Conservation (phyloP, 2,888 invertebrate species). For the Boloria selene region DNA sequence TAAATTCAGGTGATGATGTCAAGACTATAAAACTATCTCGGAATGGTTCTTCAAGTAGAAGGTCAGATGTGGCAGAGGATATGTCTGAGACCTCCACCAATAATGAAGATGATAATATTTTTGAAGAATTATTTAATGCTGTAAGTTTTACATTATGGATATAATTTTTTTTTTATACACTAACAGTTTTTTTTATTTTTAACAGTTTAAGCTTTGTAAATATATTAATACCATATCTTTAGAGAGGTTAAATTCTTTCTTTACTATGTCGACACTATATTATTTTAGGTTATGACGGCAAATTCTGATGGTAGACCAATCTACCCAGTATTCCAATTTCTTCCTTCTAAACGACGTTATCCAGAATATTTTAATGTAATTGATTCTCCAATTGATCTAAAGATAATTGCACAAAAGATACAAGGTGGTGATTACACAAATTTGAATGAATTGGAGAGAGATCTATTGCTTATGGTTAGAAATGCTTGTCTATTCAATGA, state of each 20-base stretch:
- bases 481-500: slow-evolving; percentile 98
- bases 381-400: slow-evolving; percentile 96
- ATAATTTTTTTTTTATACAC: background rate
- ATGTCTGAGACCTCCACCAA: slow-evolving; percentile 88
- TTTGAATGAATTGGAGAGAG: slow-evolving; percentile 93
- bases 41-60: slow-evolving; percentile 69
- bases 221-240: too few relatives aligned
- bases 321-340: slow-evolving; percentile 93
- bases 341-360: slow-evolving; percentile 95
- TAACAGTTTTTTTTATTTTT: background rate
- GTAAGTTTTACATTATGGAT: slow-evolving; percentile 64
- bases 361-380: slow-evolving; percentile 98
- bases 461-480: slow-evolving; percentile 93
- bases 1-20: slow-evolving; percentile 65
- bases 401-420: slow-evolving; percentile 95
- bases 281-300: slow-evolving; percentile 88
- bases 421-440: slow-evolving; percentile 90
- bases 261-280: background rate
- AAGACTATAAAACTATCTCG: slow-evolving; percentile 70
- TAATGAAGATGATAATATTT: slow-evolving; percentile 89
- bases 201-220: too few relatives aligned
- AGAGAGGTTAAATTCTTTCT: background rate
- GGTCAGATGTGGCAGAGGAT: slow-evolving; percentile 84
- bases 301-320: slow-evolving; percentile 92
- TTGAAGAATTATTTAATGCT: slow-evolving; percentile 94